Evolutionary conservation across 2,113 vertebrate genomes (phyloP), one percentile per base, ranked within the genome.

Genomic region (Leuciscus idus): DNA sequence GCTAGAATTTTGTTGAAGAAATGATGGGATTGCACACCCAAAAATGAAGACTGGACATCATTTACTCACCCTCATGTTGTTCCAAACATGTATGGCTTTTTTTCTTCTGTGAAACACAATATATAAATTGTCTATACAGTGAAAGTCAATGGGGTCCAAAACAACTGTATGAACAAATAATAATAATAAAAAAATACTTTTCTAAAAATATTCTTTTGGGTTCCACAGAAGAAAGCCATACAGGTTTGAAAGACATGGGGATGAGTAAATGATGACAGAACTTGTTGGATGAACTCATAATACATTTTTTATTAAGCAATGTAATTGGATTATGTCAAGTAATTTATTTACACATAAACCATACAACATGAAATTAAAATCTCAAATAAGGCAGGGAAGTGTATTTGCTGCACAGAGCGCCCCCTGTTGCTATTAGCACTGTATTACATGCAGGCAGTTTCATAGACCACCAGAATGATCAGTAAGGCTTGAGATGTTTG

Each of bases 341-440:
- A 46, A 8, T 48, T 74, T 48, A 46, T 26, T 48, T 17, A 46
- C 33, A n/a, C 23, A 68, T 73, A 55, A 30, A n/a, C 21, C 55
- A 26, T 62, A 28, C 55, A 26, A 80, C 1, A 62, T 46, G 36
- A 62, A 26, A 59, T 78, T 19, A 36, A 80, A 26, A 75, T 48
- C 46, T 17, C 10, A 15, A 3, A 3, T 48, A 48, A 43, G 6
- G 0, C 23, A 43, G 12, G 52, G 21, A 61, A 26, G 59, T 21
- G 57, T 26, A 62, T 17, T 43, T 62, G 59, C 28, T 81, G 78
- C 59, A 52, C 48, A 81, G 85, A 91, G 89, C 89, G 90, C 91
- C 92, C 88, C 90, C 91, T 90, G 11, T 89, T 86, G 92, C 77
- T 12, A 74, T 39, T 76, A 59, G 13, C 1, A 21, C 10, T 33